phyloP scores from a whole-genome alignment of 2,888 invertebrate genomes.

The Scaptomyza tumidula region DNA sequence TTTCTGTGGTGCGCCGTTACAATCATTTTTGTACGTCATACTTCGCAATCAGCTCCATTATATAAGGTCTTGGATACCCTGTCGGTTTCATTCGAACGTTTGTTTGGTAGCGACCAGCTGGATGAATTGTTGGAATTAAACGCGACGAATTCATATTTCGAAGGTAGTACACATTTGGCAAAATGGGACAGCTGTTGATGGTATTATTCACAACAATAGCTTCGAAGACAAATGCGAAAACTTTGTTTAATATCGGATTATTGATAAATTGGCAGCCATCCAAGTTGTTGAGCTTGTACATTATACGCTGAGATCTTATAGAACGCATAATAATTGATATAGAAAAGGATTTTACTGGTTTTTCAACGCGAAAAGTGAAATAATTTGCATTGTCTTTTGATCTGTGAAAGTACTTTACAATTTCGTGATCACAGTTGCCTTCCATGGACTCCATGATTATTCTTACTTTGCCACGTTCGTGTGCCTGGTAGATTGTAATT shows the following conservation, averaged over 20 bases:
- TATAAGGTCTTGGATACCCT: neutral
- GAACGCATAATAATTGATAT: constrained; percentile 16
- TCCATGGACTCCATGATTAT: constrained; percentile 9
- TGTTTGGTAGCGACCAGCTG: constrained; percentile 26
- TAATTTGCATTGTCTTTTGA: neutral
- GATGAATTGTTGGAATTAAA: constrained; percentile 19
- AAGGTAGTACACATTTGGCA: constrained; percentile 32
- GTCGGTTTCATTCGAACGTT: constrained; percentile 8
- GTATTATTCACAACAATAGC: constrained; percentile 27
- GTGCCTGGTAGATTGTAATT: neutral
- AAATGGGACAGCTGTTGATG: constrained; percentile 33
- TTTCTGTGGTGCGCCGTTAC: too few relatives aligned
- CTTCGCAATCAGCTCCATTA: constrained; percentile 38
- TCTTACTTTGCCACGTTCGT: constrained; percentile 16
- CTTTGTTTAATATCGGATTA: constrained; percentile 32
- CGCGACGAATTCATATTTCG: constrained; percentile 13
- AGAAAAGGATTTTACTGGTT: constrained; percentile 3
- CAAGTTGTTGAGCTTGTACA: constrained; percentile 27
- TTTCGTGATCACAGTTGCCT: constrained; percentile 38
- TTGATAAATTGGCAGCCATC: constrained; percentile 46
- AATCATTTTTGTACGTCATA: constrained; percentile 23
- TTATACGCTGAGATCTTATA: constrained; percentile 2
- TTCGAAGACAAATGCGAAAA: constrained; percentile 7
- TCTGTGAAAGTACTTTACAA: constrained; percentile 34
- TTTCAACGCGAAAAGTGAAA: constrained; percentile 31